Evolutionary conservation across 23 tunicate genomes (phyloP).

Genomic region (Trididemnum nubilum): DNA sequence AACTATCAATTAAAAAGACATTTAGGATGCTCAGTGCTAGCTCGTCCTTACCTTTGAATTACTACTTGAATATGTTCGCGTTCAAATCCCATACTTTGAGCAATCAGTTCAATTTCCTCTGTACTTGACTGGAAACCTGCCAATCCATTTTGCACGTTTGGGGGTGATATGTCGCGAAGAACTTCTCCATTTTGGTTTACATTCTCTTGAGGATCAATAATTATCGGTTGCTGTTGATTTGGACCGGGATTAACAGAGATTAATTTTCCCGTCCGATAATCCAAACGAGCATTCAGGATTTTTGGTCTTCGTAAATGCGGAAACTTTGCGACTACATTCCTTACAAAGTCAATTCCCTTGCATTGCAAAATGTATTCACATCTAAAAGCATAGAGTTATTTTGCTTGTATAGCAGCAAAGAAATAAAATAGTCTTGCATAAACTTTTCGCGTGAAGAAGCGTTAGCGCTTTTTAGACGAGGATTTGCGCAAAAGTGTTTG

Average conservation of each 20-base stretch:
- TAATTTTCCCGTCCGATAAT: neutral
- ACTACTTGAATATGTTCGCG: neutral
- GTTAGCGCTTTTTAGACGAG: no score
- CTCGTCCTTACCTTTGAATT: neutral
- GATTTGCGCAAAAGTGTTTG: no score
- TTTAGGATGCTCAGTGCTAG: neutral
- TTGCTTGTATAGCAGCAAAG: no score
- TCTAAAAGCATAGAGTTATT: no score
- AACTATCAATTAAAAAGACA: neutral
- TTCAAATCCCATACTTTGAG: neutral
- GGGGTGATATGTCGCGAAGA: neutral
- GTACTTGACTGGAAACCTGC: neutral
- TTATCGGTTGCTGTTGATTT: constrained; percentile 19
- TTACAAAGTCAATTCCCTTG: constrained; percentile 21
- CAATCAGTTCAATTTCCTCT: neutral
- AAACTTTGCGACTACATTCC: neutral
- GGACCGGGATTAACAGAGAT: neutral
- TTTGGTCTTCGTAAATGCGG: constrained; percentile 14
- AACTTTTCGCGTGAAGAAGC: neutral
- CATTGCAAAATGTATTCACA: constrained; percentile 24
- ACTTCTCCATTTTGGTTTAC: neutral
- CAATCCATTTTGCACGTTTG: neutral
- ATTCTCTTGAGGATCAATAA: constrained; percentile 12
- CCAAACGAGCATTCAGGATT: constrained; percentile 4
- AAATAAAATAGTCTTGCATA: neutral